Percentiles rank a stretch among this genome's conserved stretches.
These are phyloP conservation scores for Chroicocephalus ridibundus DNA, from an alignment of 2,113 vertebrate genomes.

Conservation along the genomic window DNA sequence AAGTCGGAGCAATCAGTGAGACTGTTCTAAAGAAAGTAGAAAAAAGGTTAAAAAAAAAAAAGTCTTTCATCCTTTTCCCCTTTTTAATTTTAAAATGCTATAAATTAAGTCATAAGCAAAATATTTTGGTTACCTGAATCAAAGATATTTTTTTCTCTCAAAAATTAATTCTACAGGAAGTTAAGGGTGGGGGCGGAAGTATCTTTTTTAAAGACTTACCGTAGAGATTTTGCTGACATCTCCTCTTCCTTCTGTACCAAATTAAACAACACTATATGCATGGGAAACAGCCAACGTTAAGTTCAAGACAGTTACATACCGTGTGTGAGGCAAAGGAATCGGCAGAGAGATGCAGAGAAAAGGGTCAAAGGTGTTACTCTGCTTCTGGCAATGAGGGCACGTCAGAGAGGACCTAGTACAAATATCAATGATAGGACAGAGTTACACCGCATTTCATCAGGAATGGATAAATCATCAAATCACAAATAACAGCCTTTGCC, in stretches of 20 bases:
- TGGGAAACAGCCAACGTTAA: fast-evolving
- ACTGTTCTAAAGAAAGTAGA: neutral
- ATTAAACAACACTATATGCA: neutral
- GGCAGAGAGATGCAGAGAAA: conserved; percentile 97
- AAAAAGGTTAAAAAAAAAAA: neutral
- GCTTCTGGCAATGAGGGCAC: conserved; percentile 97
- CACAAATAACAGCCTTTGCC: neutral
- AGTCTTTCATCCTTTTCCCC: neutral
- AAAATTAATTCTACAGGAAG: neutral
- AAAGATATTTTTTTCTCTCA: neutral
- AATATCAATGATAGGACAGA: neutral
- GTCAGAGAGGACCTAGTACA: conserved; percentile 90
- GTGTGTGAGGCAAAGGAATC: conserved; percentile 93
- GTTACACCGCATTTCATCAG: neutral
- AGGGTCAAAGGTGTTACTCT: conserved; percentile 98
- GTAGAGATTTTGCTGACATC: neutral
- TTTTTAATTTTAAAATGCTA: neutral
- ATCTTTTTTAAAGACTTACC: neutral
- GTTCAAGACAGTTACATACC: conserved; percentile 68
- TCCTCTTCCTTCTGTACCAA: neutral
- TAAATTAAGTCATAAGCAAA: neutral
- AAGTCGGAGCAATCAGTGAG: neutral
- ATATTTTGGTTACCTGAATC: neutral
- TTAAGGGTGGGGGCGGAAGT: neutral
- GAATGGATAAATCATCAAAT: neutral